phyloP scores from a whole-genome alignment of 2,797 vertebrate genomes.

The Coracias cyanogaster region DNA sequence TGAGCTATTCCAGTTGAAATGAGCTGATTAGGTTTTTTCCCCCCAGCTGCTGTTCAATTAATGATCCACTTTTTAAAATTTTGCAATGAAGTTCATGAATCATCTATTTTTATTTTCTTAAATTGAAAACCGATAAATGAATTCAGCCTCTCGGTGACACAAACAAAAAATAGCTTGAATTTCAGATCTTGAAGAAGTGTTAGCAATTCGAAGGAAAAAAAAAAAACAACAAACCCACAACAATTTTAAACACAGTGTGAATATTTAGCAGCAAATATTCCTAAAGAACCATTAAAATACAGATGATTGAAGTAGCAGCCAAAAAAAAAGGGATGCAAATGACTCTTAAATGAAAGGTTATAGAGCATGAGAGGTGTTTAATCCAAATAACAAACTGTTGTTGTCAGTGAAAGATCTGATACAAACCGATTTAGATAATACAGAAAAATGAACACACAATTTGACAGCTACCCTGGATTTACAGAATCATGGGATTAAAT shows the following conservation, averaged over 20 bases:
- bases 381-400: slow-evolving; percentile 58
- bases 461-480: slow-evolving; percentile 77
- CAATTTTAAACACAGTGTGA: slow-evolving; percentile 19
- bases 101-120: slow-evolving; percentile 68
- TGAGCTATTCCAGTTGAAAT: slow-evolving; percentile 68
- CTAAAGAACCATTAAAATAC: slow-evolving; percentile 54
- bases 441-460: slow-evolving; percentile 77
- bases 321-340: slow-evolving; percentile 58
- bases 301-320: slow-evolving; percentile 59
- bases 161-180: slow-evolving; percentile 61
- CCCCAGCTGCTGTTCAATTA: slow-evolving; percentile 71
- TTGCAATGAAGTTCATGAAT: slow-evolving; percentile 65
- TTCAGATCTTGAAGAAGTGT: slow-evolving; percentile 21
- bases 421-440: slow-evolving; percentile 73
- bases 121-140: slow-evolving; percentile 64
- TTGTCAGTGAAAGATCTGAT: slow-evolving; percentile 71
- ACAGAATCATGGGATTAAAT: slow-evolving; percentile 78
- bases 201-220: neutral
- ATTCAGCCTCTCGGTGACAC: slow-evolving; percentile 37
- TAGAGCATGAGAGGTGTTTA: slow-evolving; percentile 48
- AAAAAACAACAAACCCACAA: too few species aligned
- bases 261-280: slow-evolving; percentile 60
- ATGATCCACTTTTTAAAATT: slow-evolving; percentile 65
- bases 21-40: slow-evolving; percentile 67
- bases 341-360: slow-evolving; percentile 64